Conservation (phyloP, 2,113 vertebrate species). For the Leptobrachium ailaonicum region DNA sequence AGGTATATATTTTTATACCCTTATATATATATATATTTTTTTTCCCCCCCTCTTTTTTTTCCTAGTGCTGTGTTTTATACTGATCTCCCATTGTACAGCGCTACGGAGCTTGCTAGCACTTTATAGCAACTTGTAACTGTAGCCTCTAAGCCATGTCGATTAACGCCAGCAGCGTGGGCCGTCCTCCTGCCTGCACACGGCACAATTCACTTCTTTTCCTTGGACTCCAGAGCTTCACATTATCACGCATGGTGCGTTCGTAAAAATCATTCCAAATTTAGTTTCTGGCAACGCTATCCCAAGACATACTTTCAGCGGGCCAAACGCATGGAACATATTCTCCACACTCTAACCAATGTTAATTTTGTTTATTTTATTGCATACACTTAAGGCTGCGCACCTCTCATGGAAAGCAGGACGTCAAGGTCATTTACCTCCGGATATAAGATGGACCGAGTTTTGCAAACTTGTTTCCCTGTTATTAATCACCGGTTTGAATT, state of each 20-base stretch:
- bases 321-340: slow-evolving; percentile 27
- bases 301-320: slow-evolving; percentile 25
- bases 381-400: slow-evolving; percentile 30
- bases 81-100: too few relatives aligned
- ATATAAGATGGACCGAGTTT: neutral
- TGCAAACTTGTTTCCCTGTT: neutral
- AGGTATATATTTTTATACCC: too few relatives aligned
- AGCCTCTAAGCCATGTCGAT: too few relatives aligned
- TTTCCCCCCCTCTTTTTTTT: too few relatives aligned
- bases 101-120: too few relatives aligned
- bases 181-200: too few relatives aligned
- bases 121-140: too few relatives aligned
- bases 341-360: slow-evolving; percentile 26
- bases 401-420: slow-evolving; percentile 20
- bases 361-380: slow-evolving; percentile 30
- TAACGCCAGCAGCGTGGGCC: too few relatives aligned
- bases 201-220: too few relatives aligned
- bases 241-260: slow-evolving; percentile 17
- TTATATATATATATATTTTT: too few relatives aligned
- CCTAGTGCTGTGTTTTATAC: too few relatives aligned
- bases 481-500: too few relatives aligned
- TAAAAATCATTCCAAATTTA: slow-evolving; percentile 28
- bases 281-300: slow-evolving; percentile 15
- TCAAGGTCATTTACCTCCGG: neutral
- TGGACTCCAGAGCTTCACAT: neutral